Base-by-base conservation (phyloP, 2,888 invertebrate genomes). In the Aspidiotus rigidus region DNA sequence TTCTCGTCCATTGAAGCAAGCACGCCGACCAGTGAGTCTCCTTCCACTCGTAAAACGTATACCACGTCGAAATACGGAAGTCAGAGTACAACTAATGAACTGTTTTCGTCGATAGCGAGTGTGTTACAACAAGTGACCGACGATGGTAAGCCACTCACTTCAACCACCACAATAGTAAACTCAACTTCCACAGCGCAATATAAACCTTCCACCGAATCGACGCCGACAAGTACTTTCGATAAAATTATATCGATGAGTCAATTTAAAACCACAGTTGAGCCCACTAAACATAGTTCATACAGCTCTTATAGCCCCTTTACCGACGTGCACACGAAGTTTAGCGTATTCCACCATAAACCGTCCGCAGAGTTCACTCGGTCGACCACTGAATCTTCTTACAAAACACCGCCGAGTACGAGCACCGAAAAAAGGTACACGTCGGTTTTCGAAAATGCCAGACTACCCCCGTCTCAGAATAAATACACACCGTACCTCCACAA, bases 101-200 rank as follows among this genome's bases (percentile, higher is more conserved):
- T 74, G 72, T 72, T 72, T 39, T 72, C 73, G 17, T 74, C 74
- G 8, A 70, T 74, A 39, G 71, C 74, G 5, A 72, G 72, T 64
- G 72, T 74, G 59, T 16, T 74, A 7, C 72, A 74, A 13, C 74
- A 74, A 69, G 72, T 74, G 1, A 72, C 73, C 9, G 73, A 72
- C 53, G 69, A 73, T 41, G 57, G 70, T 3, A 66, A 70, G 53
- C 59, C 61, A 10, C 55, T 69, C 3, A 71, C 69, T n/a, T 7
- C 70, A 39, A 70, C 62, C 16, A 63, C 62, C n/a, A 70, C 63
- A 40, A 55, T 63, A 5, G 64, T 60, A 13, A 64, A 70, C 49
- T 10, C 59, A 11, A 59, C 59, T 39, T 56, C 56, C n/a, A 56
- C 56, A 10, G 6, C 17, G 7, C 69, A 69, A n/a, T 69, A 70